Base-by-base conservation (phyloP, 1,140 invertebrate species). In the Pseudomyrmex cubaensis region DNA sequence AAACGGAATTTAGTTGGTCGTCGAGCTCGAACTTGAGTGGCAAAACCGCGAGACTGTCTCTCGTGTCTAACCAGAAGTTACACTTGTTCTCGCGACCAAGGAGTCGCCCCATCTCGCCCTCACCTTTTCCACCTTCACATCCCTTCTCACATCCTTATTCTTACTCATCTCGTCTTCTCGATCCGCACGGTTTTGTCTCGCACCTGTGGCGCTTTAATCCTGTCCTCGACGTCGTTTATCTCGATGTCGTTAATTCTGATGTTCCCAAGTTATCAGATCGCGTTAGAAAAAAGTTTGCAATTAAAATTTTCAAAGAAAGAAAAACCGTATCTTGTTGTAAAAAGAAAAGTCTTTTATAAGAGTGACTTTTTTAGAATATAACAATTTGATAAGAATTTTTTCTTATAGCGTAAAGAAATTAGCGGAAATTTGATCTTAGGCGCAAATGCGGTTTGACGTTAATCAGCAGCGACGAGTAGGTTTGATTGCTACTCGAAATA, bases 31-130 rank as follows among this genome's bases (percentile, higher is more conserved):
- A 87, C 73, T 87, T 67, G 73, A 84, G 62, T 84, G 57, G 69
- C 82, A 82, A 87, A 84, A 87, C 85, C 75, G 13, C 69, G 25
- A 48, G 73, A 12, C 70, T 62, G 57, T 76, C 75, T 87, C 85
- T 84, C 50, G 63, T 87, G 85, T 87, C 85, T 87, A 87, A 87
- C 70, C 76, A 72, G 69, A 87, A 87, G 85, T 84, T 82, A 84
- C 85, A 70, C 74, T 80, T 87, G 86, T 87, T 84, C 74, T 35
- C 52, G 44, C 62, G 13, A 66, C 20, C 35, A 35, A 35, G 35
- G 35, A 46, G 57, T 72, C 54, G 64, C 76, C 25, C 0, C 3
- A 25, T 64, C 64, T 88, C 57, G 50, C 61, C 44, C 20, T 48
- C 22, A 10, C n/a, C 15, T 70, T 9, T 48, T 35, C 64, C 61